Percentiles rank a stretch among this genome's conserved stretches.
Evolutionary conservation across 2,113 vertebrate species (phyloP).

Genomic region (Piprites chloris): DNA sequence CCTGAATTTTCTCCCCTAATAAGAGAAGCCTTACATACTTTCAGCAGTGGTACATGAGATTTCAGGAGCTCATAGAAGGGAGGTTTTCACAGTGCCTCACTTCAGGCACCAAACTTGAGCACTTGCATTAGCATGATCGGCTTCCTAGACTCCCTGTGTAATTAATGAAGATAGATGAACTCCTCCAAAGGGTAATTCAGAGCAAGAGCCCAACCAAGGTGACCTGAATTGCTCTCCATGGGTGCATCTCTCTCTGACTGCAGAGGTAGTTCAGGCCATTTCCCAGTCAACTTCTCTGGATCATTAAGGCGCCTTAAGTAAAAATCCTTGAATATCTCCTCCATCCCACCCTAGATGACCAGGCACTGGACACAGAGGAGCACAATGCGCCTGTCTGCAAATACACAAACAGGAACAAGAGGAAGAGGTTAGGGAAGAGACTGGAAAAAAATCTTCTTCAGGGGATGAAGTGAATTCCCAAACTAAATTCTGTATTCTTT

Average conservation of each 20-base stretch:
- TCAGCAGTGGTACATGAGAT: neutral
- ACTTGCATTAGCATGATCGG: neutral
- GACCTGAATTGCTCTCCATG: neutral
- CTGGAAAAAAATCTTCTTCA: neutral
- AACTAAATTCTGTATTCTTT: neutral
- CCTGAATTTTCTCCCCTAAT: neutral
- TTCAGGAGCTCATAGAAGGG: neutral
- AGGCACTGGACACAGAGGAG: neutral
- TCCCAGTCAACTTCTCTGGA: neutral
- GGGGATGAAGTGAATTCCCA: neutral
- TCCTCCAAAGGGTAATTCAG: slow-evolving; percentile 5
- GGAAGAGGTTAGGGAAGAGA: neutral
- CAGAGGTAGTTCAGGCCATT: neutral
- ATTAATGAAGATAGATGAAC: neutral
- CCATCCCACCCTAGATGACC: neutral
- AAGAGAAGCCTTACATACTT: neutral
- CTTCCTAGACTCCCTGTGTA: neutral
- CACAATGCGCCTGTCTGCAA: neutral
- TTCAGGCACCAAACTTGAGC: neutral
- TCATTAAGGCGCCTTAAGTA: neutral
- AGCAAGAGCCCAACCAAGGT: neutral
- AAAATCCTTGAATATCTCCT: neutral
- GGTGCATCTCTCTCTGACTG: neutral
- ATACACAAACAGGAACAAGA: neutral
- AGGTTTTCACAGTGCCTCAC: neutral